Evolutionary conservation across 2,888 invertebrate species (phyloP).

Genomic region (Epirrhoe alternata): DNA sequence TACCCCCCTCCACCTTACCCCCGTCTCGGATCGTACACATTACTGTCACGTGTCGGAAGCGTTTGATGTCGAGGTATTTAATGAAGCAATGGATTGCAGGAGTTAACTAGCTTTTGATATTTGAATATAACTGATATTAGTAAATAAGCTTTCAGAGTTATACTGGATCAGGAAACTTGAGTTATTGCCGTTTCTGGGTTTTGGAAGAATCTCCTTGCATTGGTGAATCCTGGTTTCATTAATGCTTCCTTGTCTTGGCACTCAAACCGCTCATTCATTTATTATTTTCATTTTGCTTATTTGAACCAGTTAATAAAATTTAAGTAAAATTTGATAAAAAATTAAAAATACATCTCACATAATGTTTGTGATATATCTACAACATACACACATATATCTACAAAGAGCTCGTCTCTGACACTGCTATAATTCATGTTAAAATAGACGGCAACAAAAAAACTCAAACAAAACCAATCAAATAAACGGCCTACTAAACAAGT

Average conservation of each 20-base stretch:
- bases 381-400: too few species aligned
- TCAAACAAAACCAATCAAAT: not conserved
- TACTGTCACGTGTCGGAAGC: constrained; percentile 30
- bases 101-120: constrained; percentile 21
- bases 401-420: too few species aligned
- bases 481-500: not conserved
- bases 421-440: too few species aligned
- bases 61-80: constrained; percentile 29
- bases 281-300: too few species aligned
- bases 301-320: too few species aligned
- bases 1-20: constrained; percentile 2
- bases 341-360: too few species aligned
- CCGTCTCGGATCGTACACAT: constrained; percentile 24
- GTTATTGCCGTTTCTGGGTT: not conserved
- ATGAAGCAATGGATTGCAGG: constrained; percentile 22
- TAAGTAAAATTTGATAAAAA: too few species aligned
- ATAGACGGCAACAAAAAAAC: not conserved
- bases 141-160: not conserved
- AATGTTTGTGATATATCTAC: too few species aligned
- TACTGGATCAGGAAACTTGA: not conserved
- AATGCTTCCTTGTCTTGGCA: too few species aligned
- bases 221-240: not conserved
- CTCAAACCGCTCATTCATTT: not conserved
- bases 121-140: not conserved
- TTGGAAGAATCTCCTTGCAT: not conserved